phyloP scores from a whole-genome alignment of 2,888 invertebrate species.

The Apodemia zela region DNA sequence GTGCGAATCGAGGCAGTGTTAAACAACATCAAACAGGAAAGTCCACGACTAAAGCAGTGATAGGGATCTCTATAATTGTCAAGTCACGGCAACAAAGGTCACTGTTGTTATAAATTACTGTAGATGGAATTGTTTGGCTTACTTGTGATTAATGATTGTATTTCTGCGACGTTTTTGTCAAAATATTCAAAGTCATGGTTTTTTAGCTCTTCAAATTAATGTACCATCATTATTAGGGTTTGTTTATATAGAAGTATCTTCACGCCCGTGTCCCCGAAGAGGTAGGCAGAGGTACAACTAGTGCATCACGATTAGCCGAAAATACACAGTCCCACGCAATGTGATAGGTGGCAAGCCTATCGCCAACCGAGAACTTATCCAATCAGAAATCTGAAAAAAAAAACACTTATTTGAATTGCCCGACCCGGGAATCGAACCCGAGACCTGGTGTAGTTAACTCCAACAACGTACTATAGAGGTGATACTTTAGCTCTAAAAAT shows the following conservation, averaged over 20 bases:
- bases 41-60: conserved; percentile 6
- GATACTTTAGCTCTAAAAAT: no score
- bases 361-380: no score
- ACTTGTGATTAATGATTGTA: conserved; percentile 33
- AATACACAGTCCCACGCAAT: no score
- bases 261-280: no score
- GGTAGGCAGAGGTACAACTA: no score
- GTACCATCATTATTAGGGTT: conserved; percentile 21
- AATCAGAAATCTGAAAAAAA: no score
- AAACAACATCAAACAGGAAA: not conserved
- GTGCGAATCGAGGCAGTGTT: not conserved
- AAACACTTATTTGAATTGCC: no score
- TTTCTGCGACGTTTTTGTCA: conserved; percentile 29
- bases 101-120: conserved; percentile 23
- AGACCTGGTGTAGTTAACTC: no score
- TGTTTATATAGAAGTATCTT: not conserved
- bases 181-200: conserved; percentile 34
- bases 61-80: conserved; percentile 13
- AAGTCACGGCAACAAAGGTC: conserved; percentile 23
- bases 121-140: conserved; percentile 29
- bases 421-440: no score
- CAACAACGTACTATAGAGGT: no score
- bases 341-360: no score
- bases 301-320: no score
- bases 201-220: conserved; percentile 32